Base-by-base conservation (phyloP, 2,797 vertebrate genomes). In the Betta splendens region DNA sequence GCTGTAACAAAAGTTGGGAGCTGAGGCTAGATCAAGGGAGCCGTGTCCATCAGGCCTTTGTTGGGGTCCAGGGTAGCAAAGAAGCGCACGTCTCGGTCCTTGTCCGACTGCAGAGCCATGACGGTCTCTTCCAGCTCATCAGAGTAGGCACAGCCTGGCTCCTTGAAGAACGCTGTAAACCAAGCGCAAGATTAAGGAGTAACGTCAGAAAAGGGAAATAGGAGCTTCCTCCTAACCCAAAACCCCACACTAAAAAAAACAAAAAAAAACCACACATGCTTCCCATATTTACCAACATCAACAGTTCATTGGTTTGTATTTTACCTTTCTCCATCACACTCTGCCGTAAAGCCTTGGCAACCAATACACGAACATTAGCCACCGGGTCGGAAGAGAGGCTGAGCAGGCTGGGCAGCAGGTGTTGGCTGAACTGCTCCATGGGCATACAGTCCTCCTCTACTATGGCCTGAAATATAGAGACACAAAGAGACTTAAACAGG, bases 51-150 rank as follows among this genome's bases (percentile, higher is more conserved):
- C 63, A 92, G 39, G 72, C 70, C 73, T 77, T 85, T 90, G 80
- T 88, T 92, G 50, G 94, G 91, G 72, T 95, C 94, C 50, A 93
- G 79, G 63, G 91, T 93, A 73, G 96, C 94, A 16, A 96, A 96
- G 87, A 95, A 95, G 21, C 94, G 92, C 51, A 96, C 94, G 7
- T 95, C 95, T 54, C 94, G 91, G 88, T 98, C 94, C 77, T 86
- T 90, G 85, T 98, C 94, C 1, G 93, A 92, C 31, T 95, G 94
- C 78, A 98, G 86, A 36, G 93, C 85, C 73, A 93, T 89, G 52
- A 95, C 79, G 0, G 94, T 93, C 86, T 96, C 94, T 65, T 96
- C 94, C 42, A 93, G 91, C 47, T 95, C 90, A 51, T 96, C 92
- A 5, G 95, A 92, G 81, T 93, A 96, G 86, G 93, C 92, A 79